A percentile compares a stretch with the other conserved stretches of the same genome.
These are phyloP conservation scores for Eupithecia vulgata DNA, from an alignment of 2,888 invertebrate genomes.

Conservation along the genomic window DNA sequence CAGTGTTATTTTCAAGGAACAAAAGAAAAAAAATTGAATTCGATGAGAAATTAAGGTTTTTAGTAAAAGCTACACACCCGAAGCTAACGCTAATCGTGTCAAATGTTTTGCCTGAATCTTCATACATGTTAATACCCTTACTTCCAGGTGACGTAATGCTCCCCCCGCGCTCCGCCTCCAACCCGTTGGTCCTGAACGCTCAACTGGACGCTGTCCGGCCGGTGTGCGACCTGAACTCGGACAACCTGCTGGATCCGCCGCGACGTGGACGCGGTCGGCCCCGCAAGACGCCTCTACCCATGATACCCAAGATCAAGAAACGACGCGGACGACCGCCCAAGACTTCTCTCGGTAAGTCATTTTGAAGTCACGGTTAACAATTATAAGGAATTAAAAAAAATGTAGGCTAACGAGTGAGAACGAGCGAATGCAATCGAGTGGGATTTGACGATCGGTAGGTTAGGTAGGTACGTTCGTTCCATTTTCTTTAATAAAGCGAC, in stretches of 20 bases:
- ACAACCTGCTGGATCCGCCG: conserved; percentile 65
- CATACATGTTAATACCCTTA: background rate
- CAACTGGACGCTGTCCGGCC: conserved; percentile 49
- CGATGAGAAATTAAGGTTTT: too few relatives aligned
- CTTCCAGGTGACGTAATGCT: conserved; percentile 70
- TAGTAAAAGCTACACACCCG: too few relatives aligned
- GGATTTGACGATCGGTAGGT: too few relatives aligned
- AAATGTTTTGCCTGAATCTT: background rate
- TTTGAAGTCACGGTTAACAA: background rate
- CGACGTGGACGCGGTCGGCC: conserved; percentile 79
- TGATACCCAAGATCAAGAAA: conserved; percentile 78
- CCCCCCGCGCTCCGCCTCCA: conserved; percentile 61
- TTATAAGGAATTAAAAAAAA: too few relatives aligned
- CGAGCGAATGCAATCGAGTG: too few relatives aligned
- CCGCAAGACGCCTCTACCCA: conserved; percentile 80
- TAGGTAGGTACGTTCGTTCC: too few relatives aligned
- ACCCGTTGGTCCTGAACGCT: conserved; percentile 58
- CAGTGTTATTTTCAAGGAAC: too few relatives aligned
- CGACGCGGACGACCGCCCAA: conserved; percentile 78
- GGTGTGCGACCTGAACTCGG: conserved; percentile 53
- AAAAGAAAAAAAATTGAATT: too few relatives aligned
- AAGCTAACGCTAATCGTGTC: background rate
- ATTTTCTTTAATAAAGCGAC: too few relatives aligned
- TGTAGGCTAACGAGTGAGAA: too few relatives aligned
- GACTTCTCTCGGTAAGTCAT: conserved; percentile 72